Conservation (phyloP, 2,888 invertebrate genomes). For the Conchocele bisecta region DNA sequence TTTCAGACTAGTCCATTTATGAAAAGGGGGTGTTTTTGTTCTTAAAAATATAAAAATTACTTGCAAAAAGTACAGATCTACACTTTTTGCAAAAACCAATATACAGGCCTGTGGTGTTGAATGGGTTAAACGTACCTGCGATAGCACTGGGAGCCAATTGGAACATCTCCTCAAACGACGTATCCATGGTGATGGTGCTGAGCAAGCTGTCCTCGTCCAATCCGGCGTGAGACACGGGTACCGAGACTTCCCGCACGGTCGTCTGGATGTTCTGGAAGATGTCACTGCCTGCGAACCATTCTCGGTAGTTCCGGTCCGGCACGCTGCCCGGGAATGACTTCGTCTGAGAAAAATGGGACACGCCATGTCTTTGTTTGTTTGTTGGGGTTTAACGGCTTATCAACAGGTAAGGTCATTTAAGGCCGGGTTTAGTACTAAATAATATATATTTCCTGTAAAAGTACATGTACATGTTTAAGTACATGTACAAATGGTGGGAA, state of each 20-base stretch:
- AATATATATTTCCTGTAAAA: too few relatives aligned
- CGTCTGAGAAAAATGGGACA: constrained; percentile 22
- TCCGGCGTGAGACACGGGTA: constrained; percentile 51
- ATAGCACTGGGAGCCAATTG: constrained; percentile 73
- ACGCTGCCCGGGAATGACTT: constrained; percentile 67
- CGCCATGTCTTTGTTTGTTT: not conserved
- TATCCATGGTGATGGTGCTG: constrained; percentile 62
- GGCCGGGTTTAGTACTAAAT: too few relatives aligned
- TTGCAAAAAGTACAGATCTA: too few relatives aligned
- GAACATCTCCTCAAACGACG: constrained; percentile 75
- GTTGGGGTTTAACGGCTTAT: too few relatives aligned
- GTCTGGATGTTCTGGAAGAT: constrained; percentile 77
- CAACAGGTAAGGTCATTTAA: too few relatives aligned
- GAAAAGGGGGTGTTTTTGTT: too few relatives aligned
- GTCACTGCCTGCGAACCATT: constrained; percentile 81
- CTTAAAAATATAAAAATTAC: too few relatives aligned
- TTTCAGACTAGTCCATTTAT: too few relatives aligned
- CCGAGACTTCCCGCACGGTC: constrained; percentile 71
- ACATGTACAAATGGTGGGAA: too few relatives aligned
- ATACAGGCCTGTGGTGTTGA: too few relatives aligned
- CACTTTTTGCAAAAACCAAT: too few relatives aligned
- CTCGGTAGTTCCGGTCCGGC: constrained; percentile 78
- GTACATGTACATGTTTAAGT: too few relatives aligned
- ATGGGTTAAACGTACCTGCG: constrained; percentile 61
- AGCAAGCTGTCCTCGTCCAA: constrained; percentile 33